A percentile compares a stretch with the other conserved stretches of the same genome.
phyloP scores from a whole-genome alignment of 2,797 vertebrate species.

The Lagocephalus sceleratus region DNA sequence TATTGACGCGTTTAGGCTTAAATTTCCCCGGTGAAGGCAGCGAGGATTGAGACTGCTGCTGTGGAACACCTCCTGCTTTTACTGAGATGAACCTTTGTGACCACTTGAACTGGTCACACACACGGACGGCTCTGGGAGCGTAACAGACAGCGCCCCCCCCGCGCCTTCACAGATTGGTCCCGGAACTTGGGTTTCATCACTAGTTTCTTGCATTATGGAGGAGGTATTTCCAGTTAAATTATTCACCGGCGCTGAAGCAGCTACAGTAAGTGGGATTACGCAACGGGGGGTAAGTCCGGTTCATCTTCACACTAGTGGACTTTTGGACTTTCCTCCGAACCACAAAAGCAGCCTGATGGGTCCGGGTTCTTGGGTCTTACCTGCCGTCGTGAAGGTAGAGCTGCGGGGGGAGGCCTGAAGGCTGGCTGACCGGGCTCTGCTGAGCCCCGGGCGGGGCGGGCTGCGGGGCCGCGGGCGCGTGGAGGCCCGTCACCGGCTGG shows the following conservation, averaged over 20 bases:
- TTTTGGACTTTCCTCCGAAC: background rate
- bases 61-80: slow-evolving; percentile 25
- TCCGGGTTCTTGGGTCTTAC: slow-evolving; percentile 62
- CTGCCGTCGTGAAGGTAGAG: slow-evolving; percentile 96
- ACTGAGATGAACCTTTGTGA: slow-evolving; percentile 32
- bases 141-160: slow-evolving; percentile 18
- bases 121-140: slow-evolving; percentile 19
- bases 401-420: slow-evolving; percentile 85
- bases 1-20: background rate
- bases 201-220: slow-evolving; percentile 66
- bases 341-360: background rate
- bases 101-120: slow-evolving; percentile 44
- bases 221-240: slow-evolving; percentile 65
- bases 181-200: slow-evolving; percentile 30
- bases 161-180: slow-evolving; percentile 37
- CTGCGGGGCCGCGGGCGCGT: slow-evolving; percentile 59
- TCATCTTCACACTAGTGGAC: slow-evolving; percentile 11
- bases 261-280: slow-evolving; percentile 58
- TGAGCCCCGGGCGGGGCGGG: slow-evolving; percentile 56
- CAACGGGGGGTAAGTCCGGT: slow-evolving; percentile 37
- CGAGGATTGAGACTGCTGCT: slow-evolving; percentile 7
- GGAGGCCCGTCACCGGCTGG: slow-evolving; percentile 55
- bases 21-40: background rate
- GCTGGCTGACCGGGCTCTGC: slow-evolving; percentile 79
- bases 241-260: slow-evolving; percentile 60